phyloP scores from a whole-genome alignment of 2,888 invertebrate genomes.

The Cactoblastis cactorum region DNA sequence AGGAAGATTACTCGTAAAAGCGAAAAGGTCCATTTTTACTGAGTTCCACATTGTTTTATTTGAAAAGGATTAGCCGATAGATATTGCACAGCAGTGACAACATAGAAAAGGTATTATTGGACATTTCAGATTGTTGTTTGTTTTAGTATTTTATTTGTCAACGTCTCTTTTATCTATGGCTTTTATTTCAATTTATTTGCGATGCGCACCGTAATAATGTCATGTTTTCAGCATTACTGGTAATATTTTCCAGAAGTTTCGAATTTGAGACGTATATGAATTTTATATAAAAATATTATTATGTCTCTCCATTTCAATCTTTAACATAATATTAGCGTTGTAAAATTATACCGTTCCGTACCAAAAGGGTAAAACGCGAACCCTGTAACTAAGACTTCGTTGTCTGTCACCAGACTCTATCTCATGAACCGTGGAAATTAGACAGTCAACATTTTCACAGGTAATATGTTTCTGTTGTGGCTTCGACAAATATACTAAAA shows the following conservation, averaged over 20 bases:
- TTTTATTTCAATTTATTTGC: background rate
- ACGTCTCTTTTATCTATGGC: background rate
- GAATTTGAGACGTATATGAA: too few relatives aligned
- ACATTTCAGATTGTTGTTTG: background rate
- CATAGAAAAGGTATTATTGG: background rate
- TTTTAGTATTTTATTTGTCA: background rate
- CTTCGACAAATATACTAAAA: too few relatives aligned
- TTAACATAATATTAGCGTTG: too few relatives aligned
- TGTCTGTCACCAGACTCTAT: too few relatives aligned
- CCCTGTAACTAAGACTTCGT: too few relatives aligned
- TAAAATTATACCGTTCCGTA: too few relatives aligned
- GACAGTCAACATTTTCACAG: too few relatives aligned
- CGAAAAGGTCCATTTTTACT: background rate
- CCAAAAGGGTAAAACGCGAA: too few relatives aligned
- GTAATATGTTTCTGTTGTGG: too few relatives aligned
- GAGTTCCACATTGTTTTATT: background rate
- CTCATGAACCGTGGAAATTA: too few relatives aligned
- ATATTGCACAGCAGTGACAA: conserved; percentile 1
- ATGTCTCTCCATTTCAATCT: too few relatives aligned
- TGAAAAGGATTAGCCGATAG: conserved; percentile 6
- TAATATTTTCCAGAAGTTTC: background rate
- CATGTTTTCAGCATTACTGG: background rate
- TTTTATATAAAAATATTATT: too few relatives aligned
- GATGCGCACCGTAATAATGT: background rate
- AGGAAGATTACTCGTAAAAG: background rate